Evolutionary conservation across 2,888 invertebrate species (phyloP).

Genomic region (Carcina quercana): DNA sequence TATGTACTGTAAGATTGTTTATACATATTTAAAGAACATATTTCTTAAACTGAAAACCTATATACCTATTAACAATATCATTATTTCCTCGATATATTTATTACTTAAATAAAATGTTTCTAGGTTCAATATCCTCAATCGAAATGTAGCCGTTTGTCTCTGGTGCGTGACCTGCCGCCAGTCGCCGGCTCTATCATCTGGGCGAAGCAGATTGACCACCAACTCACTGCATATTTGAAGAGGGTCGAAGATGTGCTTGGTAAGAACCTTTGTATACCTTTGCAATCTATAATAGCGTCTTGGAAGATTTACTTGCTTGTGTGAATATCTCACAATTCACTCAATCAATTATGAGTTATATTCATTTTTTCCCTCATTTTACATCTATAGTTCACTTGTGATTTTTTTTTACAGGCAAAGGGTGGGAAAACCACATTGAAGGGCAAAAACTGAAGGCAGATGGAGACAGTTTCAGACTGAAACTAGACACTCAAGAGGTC

Average conservation of each 20-base stretch:
- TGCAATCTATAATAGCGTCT: no score
- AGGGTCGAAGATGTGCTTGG: slow-evolving; percentile 99
- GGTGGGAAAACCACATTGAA: slow-evolving; percentile 99
- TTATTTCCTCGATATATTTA: no score
- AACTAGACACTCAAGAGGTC: slow-evolving; percentile 96
- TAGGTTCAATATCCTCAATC: slow-evolving; percentile 97
- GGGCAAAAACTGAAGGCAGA: slow-evolving; percentile 98
- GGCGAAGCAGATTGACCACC: slow-evolving; percentile 98
- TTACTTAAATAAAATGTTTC: slow-evolving; percentile 6
- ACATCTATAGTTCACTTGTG: no score
- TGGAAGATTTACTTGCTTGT: no score
- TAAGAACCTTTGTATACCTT: no score
- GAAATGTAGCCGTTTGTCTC: slow-evolving; percentile 93
- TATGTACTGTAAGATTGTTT: no score
- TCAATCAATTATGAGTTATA: no score
- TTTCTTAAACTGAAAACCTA: no score
- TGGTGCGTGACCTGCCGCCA: slow-evolving; percentile 95
- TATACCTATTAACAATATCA: no score
- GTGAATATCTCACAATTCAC: no score
- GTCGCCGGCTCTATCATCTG: slow-evolving; percentile 99
- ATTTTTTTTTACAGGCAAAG: slow-evolving; percentile 79
- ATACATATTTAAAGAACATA: no score
- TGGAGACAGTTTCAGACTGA: slow-evolving; percentile 97
- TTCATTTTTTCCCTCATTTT: no score
- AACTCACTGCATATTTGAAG: slow-evolving; percentile 95